Percentiles rank a stretch among this genome's conserved stretches.
phyloP scores from a whole-genome alignment of 1,140 invertebrate genomes.

The Drosophila asahinai region DNA sequence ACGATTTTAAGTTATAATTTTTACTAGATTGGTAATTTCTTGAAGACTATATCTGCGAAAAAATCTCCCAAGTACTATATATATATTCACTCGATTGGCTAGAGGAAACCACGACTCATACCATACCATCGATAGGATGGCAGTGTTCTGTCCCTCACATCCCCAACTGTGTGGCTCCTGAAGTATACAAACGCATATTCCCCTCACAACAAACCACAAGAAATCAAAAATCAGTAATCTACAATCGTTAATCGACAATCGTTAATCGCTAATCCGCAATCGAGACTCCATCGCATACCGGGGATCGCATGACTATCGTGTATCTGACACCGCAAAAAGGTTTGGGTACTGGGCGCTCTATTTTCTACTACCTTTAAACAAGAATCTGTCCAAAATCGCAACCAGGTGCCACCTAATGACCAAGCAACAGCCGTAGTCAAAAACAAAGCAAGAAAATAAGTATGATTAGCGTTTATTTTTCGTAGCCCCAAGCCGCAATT shows the following conservation, averaged over 20 bases:
- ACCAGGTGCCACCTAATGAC: constrained; percentile 34
- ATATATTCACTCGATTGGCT: constrained; percentile 27
- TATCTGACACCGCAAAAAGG: constrained; percentile 84
- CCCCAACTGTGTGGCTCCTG: constrained; percentile 44
- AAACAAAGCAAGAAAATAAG: constrained; percentile 45
- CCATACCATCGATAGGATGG: constrained; percentile 37
- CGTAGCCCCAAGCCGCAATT: constrained; percentile 53
- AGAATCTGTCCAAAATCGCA: constrained; percentile 85
- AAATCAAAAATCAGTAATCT: not conserved
- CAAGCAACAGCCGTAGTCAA: constrained; percentile 18
- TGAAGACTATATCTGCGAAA: not conserved
- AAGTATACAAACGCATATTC: constrained; percentile 46
- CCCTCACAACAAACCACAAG: constrained; percentile 29
- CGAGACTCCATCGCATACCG: constrained; percentile 20
- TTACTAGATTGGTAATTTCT: not conserved
- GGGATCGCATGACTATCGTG: constrained; percentile 44
- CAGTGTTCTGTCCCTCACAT: constrained; percentile 28
- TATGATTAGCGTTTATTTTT: constrained; percentile 64
- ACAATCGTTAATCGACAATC: not conserved
- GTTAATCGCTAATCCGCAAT: not conserved
- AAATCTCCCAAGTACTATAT: not conserved
- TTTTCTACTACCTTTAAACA: constrained; percentile 85
- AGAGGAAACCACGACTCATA: constrained; percentile 19
- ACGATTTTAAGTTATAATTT: not conserved
- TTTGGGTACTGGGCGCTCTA: constrained; percentile 76